Evolutionary conservation across 2,888 invertebrate species (phyloP), one percentile per base, ranked within the genome.

Genomic region (Aphidoletes aphidimyza): DNA sequence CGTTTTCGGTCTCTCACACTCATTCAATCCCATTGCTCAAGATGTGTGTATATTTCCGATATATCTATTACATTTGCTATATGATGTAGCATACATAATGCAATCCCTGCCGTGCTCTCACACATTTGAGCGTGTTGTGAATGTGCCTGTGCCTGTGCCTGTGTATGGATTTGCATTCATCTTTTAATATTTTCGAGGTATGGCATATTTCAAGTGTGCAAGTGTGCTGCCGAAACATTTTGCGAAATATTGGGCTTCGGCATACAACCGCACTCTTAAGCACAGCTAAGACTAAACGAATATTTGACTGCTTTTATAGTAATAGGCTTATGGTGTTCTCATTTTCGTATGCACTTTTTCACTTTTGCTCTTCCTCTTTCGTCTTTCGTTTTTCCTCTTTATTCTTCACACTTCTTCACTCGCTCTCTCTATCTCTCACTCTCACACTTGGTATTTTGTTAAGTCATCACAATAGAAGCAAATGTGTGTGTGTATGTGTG

Each of bases 271-370:
- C 69, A 69, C 30, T 14, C 69, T n/a, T n/a, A 69, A 1, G 30
- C 69, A 30, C 14, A 30, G 17, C 69, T 8, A 30, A 69, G 30
- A 69, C 69, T 34, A 30, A 69, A n/a, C 69, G 69, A 69, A 69
- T 69, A 69, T 69, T 69, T 69, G 69, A 69, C 69, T 69, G n/a
- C 34, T 34, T 69, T 69, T 14, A 69, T 69, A 69, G 30, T 69
- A 69, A 69, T 69, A 69, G 30, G 69, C 69, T 69, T 69, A 69
- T 69, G 69, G 30, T 30, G 69, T 9, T 69, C 34, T 26, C 17
- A 2, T 26, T 69, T 26, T 69, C 30, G 69, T 69, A 14, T 30
- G 34, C 30, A 14, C 30, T 69, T 69, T 3, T 5, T 54, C 9
- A 3, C 22, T n/a, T 5, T 54, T 54, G n/a, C n/a, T n/a, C n/a